phyloP scores from a whole-genome alignment of 1,140 invertebrate genomes.

The Lysiphlebus fabarum region DNA sequence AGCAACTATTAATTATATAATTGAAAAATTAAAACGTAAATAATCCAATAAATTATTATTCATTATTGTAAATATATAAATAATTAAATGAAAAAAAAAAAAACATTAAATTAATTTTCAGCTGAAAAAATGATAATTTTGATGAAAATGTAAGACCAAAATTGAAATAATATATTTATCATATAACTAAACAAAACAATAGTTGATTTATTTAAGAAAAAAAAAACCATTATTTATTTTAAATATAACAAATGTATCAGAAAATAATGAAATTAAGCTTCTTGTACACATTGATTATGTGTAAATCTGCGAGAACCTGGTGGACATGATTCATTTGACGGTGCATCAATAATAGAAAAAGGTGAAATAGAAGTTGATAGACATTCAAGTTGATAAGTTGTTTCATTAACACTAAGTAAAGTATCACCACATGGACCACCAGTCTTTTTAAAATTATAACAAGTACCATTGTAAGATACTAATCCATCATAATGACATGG shows the following conservation, averaged over 20 bases:
- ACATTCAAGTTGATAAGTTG: conserved; percentile 42
- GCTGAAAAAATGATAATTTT: too few relatives aligned
- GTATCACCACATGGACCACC: conserved; percentile 44
- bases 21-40: too few relatives aligned
- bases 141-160: too few relatives aligned
- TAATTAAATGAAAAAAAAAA: not conserved
- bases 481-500: conserved; percentile 54
- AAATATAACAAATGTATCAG: too few relatives aligned
- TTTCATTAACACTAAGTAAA: conserved; percentile 37
- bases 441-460: conserved; percentile 51
- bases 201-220: too few relatives aligned
- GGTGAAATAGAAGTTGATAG: conserved; percentile 21
- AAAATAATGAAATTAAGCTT: too few relatives aligned
- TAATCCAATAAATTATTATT: too few relatives aligned
- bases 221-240: too few relatives aligned
- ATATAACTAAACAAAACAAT: too few relatives aligned
- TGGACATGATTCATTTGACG: conserved; percentile 4
- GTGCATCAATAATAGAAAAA: conserved; percentile 34
- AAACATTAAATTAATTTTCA: too few relatives aligned
- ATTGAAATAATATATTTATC: too few relatives aligned
- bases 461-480: conserved; percentile 55
- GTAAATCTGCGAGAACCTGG: not conserved
- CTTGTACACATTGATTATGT: not conserved
- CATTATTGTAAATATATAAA: conserved; percentile 3
- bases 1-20: too few relatives aligned